Evolutionary conservation across 2,797 vertebrate genomes (phyloP).

Genomic region (Hephaestus fuliginosus): DNA sequence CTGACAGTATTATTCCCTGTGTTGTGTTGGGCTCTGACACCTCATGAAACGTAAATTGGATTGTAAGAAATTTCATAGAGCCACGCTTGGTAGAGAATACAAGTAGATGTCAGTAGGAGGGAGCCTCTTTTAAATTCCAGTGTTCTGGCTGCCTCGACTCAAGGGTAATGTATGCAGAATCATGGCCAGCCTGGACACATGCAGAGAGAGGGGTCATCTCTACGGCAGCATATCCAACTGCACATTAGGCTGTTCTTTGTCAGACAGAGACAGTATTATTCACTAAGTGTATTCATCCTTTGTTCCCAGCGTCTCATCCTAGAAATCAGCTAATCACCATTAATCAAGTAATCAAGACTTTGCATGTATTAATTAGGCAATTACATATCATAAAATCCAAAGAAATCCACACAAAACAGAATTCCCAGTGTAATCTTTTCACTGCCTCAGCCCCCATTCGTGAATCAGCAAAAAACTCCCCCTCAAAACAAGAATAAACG

Average conservation of each 20-base stretch:
- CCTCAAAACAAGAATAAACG: conserved; percentile 45
- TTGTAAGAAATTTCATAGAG: conserved; percentile 73
- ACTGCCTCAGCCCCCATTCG: conserved; percentile 14
- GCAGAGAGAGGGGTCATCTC: conserved; percentile 78
- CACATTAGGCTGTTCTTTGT: conserved; percentile 71
- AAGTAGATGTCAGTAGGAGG: conserved; percentile 62
- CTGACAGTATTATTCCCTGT: conserved; percentile 67
- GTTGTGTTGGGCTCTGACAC: conserved; percentile 67
- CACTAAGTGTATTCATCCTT: conserved; percentile 68
- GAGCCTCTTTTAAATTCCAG: conserved; percentile 76
- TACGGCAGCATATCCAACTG: conserved; percentile 64
- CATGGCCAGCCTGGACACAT: conserved; percentile 77
- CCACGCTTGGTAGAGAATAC: conserved; percentile 52
- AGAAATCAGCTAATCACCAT: conserved; percentile 74
- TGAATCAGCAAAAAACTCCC: conserved; percentile 25
- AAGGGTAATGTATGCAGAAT: conserved; percentile 83
- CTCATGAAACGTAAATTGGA: conserved; percentile 78
- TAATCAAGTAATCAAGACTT: conserved; percentile 76
- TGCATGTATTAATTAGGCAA: conserved; percentile 73
- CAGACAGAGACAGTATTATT: conserved; percentile 66
- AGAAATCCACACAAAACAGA: conserved; percentile 51
- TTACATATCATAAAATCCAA: conserved; percentile 55
- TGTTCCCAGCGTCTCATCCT: conserved; percentile 62
- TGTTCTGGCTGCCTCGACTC: conserved; percentile 71
- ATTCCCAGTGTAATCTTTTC: conserved; percentile 27